These are phyloP conservation scores for Gymnoscopelus microlampas DNA, from an alignment of 2,797 vertebrate genomes.

Conservation along the genomic window DNA sequence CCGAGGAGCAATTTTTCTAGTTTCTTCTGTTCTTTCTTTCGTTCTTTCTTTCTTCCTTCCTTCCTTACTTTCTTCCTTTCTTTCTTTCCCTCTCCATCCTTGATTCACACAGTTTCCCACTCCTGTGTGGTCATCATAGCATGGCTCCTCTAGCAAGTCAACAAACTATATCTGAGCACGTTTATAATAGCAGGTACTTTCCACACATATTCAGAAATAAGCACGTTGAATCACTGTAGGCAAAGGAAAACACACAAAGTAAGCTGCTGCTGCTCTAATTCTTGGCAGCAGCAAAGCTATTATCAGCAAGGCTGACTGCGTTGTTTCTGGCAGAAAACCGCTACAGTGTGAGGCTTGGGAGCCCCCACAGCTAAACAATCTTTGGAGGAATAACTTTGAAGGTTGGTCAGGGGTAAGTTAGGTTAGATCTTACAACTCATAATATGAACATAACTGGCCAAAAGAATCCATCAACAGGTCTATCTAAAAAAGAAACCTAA, in stretches of 20 bases:
- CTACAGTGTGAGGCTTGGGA: slow-evolving; percentile 49
- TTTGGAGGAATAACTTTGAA: slow-evolving; percentile 56
- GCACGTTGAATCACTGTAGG: slow-evolving; percentile 66
- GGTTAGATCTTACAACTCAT: slow-evolving; percentile 11
- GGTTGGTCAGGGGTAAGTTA: slow-evolving; percentile 49
- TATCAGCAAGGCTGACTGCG: slow-evolving; percentile 56
- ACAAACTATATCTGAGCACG: slow-evolving; percentile 70
- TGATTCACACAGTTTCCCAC: slow-evolving; percentile 32
- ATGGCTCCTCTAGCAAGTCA: slow-evolving; percentile 61
- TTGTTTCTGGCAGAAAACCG: slow-evolving; percentile 63
- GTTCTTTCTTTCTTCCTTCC: background rate
- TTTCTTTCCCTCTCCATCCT: slow-evolving; percentile 29
- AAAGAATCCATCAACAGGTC: slow-evolving; percentile 7
- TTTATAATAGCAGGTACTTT: slow-evolving; percentile 83
- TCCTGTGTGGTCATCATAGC: slow-evolving; percentile 69
- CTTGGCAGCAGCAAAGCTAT: slow-evolving; percentile 46
- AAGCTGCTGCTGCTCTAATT: slow-evolving; percentile 58
- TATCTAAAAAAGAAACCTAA: background rate
- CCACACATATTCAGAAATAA: slow-evolving; percentile 78
- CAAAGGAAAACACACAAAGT: slow-evolving; percentile 70
- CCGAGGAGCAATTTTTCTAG: too few species aligned
- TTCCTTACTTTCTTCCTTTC: slow-evolving; percentile 26
- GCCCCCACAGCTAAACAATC: slow-evolving; percentile 59
- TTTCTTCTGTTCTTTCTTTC: background rate
- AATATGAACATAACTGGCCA: slow-evolving; percentile 39